A percentile compares a stretch with the other conserved stretches of the same genome.
Conservation (phyloP, 2,797 vertebrate genomes). For the Typhlichthys subterraneus region DNA sequence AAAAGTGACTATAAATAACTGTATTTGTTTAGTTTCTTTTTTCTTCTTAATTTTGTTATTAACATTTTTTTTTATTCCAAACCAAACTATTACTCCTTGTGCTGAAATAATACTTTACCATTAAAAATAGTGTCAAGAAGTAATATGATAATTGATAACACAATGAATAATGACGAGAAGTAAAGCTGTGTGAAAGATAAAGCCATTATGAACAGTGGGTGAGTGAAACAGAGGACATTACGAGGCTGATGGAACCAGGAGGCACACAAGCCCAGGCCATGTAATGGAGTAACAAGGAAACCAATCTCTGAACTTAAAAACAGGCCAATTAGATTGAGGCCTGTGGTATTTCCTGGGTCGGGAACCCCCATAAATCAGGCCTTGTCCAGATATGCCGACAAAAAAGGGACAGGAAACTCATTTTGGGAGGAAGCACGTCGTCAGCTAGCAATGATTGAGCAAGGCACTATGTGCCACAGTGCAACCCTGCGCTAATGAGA, state of each 20-base stretch:
- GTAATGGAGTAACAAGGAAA: conserved; percentile 45
- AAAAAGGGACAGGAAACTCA: conserved; percentile 69
- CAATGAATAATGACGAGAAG: no score
- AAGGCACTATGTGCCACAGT: conserved; percentile 71
- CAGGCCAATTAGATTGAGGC: conserved; percentile 63
- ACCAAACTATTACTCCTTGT: no score
- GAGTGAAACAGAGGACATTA: conserved; percentile 23
- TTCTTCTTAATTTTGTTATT: no score
- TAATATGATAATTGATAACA: no score
- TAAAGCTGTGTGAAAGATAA: background rate
- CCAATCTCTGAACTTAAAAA: conserved; percentile 75
- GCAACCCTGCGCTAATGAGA: conserved; percentile 78
- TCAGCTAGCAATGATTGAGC: conserved; percentile 72
- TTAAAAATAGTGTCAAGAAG: no score
- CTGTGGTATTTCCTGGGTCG: conserved; percentile 77
- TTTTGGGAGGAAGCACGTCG: conserved; percentile 78
- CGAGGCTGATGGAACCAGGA: conserved; percentile 27
- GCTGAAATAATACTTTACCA: no score
- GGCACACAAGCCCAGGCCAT: conserved; percentile 77
- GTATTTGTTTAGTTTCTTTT: no score
- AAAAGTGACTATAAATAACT: no score
- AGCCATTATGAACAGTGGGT: background rate
- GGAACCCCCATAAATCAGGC: conserved; percentile 69
- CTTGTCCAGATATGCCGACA: conserved; percentile 59
- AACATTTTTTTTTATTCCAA: no score